Evolutionary conservation across 2,888 invertebrate species (phyloP), one percentile per base, ranked within the genome.

Genomic region (Spialia ferax): DNA sequence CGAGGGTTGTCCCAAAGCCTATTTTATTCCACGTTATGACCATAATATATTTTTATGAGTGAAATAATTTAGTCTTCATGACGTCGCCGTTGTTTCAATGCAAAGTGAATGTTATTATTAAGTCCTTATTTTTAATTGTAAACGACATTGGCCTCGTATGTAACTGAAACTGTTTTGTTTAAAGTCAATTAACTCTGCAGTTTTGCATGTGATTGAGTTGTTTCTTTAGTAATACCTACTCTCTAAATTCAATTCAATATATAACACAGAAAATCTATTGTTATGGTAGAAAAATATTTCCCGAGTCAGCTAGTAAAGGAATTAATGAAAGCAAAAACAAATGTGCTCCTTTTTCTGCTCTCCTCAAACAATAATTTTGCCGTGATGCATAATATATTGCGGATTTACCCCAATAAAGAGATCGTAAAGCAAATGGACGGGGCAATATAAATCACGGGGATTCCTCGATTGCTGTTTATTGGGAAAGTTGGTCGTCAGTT

Each of bases 41-140:
- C 20, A 48, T 20, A 48, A 48, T 48, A 48, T 48, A 20, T 48
- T 48, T 48, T 48, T 48, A 48, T 48, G 48, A 11, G 48, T 20
- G 48, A 48, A 20, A 48, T 48, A 48, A 48, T 48, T 48, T 20
- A 20, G 11, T 48, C 20, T 48, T 48, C 20, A 48, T 48, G 20
- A 48, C 48, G 20, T 48, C 48, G 20, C 20, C 20, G 11, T 48
- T 48, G 10, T 48, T 48, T 11, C 48, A 1, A 48, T 48, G 48
- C 18, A 45, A 45, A 48, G 11, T 48, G 45, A 48, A 48, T 48
- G 20, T 48, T 48, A 48, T 48, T 48, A 11, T 4, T 45, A 20
- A 20, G 10, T 20, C 11, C 4, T 20, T 20, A 10, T 11, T n/a
- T 48, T 20, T 48, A 2, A 20, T 48, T 20, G 20, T 5, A 20